A percentile compares a stretch with the other conserved stretches of the same genome.
Conservation (phyloP, 2,113 vertebrate genomes). For the Polypterus senegalus region DNA sequence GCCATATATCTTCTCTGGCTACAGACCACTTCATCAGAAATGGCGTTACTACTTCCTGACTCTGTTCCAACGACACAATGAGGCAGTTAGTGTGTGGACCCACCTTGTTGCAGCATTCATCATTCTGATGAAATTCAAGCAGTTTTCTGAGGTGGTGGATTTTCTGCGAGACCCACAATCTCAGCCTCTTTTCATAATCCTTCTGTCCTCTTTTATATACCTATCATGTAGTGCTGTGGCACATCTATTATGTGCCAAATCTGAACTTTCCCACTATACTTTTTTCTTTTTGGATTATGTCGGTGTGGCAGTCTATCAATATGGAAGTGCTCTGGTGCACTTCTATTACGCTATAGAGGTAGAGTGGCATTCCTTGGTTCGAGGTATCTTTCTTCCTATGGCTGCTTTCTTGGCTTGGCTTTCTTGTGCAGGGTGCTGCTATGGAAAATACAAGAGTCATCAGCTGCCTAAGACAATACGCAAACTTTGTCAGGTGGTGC, state of each 20-base stretch:
- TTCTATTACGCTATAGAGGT: conserved; percentile 83
- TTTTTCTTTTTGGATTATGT: conserved; percentile 96
- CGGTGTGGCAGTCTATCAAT: conserved; percentile 84
- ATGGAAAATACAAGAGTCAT: conserved; percentile 63
- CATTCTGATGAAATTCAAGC: conserved; percentile 66
- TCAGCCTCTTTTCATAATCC: conserved; percentile 74
- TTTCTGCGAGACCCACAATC: conserved; percentile 73
- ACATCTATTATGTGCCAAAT: conserved; percentile 85
- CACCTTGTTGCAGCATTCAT: conserved; percentile 69
- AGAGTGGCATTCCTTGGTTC: conserved; percentile 58
- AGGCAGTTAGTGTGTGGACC: conserved; percentile 83
- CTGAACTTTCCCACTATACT: conserved; percentile 82
- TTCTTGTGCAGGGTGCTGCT: conserved; percentile 83
- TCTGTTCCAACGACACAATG: conserved; percentile 86
- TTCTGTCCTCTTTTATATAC: conserved; percentile 70
- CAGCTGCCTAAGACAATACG: conserved; percentile 46
- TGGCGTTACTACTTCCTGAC: conserved; percentile 86
- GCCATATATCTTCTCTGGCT: conserved; percentile 73
- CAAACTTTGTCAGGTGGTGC: conserved; percentile 80
- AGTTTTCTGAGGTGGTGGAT: conserved; percentile 62
- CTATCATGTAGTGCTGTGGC: conserved; percentile 75
- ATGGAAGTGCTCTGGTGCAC: conserved; percentile 73
- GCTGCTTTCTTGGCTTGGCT: conserved; percentile 77
- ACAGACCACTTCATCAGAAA: conserved; percentile 66
- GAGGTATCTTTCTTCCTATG: conserved; percentile 57